These are phyloP conservation scores for Malthinus flaveolus DNA, from an alignment of 2,888 invertebrate genomes.

Conservation along the genomic window DNA sequence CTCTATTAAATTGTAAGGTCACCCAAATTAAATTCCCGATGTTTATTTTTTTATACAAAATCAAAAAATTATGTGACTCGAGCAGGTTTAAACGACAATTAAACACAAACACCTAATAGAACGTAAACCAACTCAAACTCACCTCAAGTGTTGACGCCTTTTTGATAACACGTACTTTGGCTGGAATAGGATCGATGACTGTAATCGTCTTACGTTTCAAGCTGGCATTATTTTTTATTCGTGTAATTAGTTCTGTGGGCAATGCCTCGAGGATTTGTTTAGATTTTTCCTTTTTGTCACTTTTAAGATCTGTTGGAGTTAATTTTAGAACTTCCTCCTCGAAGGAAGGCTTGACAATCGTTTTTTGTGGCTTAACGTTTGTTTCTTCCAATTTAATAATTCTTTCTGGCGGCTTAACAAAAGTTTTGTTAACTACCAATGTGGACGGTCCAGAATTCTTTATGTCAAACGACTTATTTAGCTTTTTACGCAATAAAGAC, in stretches of 20 bases:
- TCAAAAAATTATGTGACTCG: no score
- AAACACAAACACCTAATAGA: not conserved
- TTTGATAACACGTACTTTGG: conserved; percentile 48
- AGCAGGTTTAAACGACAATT: not conserved
- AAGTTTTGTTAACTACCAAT: no score
- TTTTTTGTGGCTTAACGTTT: no score
- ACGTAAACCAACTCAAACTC: not conserved
- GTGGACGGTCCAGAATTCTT: no score
- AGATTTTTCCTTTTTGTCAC: conserved; percentile 34
- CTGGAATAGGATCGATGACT: conserved; percentile 56
- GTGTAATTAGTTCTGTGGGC: conserved; percentile 59
- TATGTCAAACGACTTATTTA: no score
- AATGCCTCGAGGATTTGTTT: conserved; percentile 55
- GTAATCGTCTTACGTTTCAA: conserved; percentile 56
- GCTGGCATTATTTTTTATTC: conserved; percentile 55
- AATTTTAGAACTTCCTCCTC: not conserved
- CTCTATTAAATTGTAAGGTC: no score
- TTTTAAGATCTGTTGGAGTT: conserved; percentile 6
- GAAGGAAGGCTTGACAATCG: not conserved
- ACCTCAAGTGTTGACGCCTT: conserved; percentile 43
- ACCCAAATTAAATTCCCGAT: no score
- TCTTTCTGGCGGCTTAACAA: no score
- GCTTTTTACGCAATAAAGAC: no score
- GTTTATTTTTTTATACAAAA: no score
- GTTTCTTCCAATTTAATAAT: no score